Percentiles rank a stretch among this genome's conserved stretches.
phyloP scores from a whole-genome alignment of 2,888 invertebrate species.

The Pseudolycoriella hygida region DNA sequence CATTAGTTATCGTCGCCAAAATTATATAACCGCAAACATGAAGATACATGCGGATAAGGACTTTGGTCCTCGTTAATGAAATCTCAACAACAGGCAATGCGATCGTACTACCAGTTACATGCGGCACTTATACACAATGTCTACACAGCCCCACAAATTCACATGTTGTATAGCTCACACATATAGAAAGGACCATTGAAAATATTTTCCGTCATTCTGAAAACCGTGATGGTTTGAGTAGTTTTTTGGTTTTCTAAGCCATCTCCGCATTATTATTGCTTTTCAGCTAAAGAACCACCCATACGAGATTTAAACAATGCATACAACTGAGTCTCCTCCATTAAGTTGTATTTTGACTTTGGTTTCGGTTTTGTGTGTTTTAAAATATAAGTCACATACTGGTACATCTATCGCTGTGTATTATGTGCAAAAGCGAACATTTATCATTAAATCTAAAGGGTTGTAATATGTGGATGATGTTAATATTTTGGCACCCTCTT shows the following conservation, averaged over 20 bases:
- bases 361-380: neutral
- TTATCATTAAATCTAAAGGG: slow-evolving; percentile 4
- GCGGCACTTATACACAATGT: neutral
- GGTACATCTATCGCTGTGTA: neutral
- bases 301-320: too few species aligned
- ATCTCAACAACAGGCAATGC: slow-evolving; percentile 3
- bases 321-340: neutral
- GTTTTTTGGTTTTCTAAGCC: neutral
- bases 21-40: neutral
- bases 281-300: too few species aligned
- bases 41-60: neutral
- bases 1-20: slow-evolving; percentile 3
- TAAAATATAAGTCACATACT: too few species aligned
- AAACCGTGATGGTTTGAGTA: neutral
- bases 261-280: too few species aligned
- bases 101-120: neutral
- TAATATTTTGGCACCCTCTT: slow-evolving; percentile 2
- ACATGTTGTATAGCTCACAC: neutral
- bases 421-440: neutral
- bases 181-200: neutral
- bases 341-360: neutral
- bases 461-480: slow-evolving; percentile 2
- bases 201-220: neutral
- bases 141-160: neutral
- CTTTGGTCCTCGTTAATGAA: slow-evolving; percentile 4